Conservation (phyloP, 2,888 invertebrate species). For the Gasteruption jaculator region DNA sequence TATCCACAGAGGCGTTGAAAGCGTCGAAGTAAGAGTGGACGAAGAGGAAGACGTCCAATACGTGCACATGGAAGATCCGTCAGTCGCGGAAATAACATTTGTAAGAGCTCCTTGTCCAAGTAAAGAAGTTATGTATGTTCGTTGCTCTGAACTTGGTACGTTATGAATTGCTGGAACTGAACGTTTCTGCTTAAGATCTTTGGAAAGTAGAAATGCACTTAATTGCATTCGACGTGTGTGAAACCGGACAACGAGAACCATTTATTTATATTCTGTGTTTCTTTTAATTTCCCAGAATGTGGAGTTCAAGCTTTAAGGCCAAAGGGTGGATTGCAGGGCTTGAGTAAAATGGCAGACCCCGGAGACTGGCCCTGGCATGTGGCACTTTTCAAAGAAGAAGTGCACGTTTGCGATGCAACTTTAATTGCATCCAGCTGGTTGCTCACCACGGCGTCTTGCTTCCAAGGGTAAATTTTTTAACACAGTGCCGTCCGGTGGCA, state of each 20-base stretch:
- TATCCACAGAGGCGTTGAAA: constrained; percentile 62
- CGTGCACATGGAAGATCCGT: constrained; percentile 78
- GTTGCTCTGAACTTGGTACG: constrained; percentile 73
- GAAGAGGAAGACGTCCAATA: constrained; percentile 62
- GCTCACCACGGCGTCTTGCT: constrained; percentile 82
- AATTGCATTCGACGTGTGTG: too few relatives aligned
- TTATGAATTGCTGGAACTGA: constrained; percentile 10
- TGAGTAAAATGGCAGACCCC: constrained; percentile 70
- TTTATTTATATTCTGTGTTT: not conserved
- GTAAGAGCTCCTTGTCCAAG: constrained; percentile 71
- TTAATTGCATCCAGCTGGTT: constrained; percentile 80
- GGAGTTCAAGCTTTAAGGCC: constrained; percentile 61
- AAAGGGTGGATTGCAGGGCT: constrained; percentile 53
- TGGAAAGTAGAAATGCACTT: too few relatives aligned
- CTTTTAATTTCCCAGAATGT: constrained; percentile 56
- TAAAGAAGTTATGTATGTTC: constrained; percentile 73
- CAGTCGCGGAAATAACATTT: constrained; percentile 77
- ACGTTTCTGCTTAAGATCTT: not conserved
- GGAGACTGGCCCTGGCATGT: constrained; percentile 95
- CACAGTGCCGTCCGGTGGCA: too few relatives aligned
- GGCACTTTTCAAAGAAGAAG: constrained; percentile 75
- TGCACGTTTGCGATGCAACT: constrained; percentile 85
- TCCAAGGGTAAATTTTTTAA: constrained; percentile 56
- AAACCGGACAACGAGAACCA: too few relatives aligned
- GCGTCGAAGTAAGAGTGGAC: constrained; percentile 64